Base-by-base conservation (phyloP, 2,888 invertebrate species). In the Leucoma salicis region DNA sequence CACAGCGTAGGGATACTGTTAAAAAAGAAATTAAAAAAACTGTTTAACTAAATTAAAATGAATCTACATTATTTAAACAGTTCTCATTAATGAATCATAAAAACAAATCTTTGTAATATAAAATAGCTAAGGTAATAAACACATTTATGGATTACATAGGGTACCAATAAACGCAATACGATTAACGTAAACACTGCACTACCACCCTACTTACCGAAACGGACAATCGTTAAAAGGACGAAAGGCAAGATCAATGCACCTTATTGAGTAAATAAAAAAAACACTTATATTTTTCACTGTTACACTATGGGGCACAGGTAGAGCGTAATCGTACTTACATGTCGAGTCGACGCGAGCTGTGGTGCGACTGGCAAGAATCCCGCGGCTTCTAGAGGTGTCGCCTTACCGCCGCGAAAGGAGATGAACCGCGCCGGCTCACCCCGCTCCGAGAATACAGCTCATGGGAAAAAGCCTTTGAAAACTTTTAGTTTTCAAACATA, bases 301-400 rank as follows among this genome's bases (percentile, higher is more conserved):
- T 58, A 70, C 83, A 84, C 82, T 78, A 69, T 60, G 60, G 57
- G 67, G 57, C 82, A 81, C 82, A 77, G 72, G 34, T 66, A 69
- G 71, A 73, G 70, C 65, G 68, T 54, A 32, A 47, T 66, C 71
- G 67, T 89, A 89, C 89, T 89, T 89, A 89, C 89, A 88, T 89
- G 85, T 88, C 85, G 89, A 89, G 88, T 88, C 89, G 89, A 84
- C 88, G 89, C 86, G 82, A 71, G 87, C 89, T 88, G 86, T 87
- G 87, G 82, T 85, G 88, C 88, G 88, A 89, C 88, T 89, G 88
- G 82, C 82, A 74, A 51, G 62, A 64, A 61, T 53, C 71, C 72
- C 74, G 66, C 66, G 70, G 70, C 73, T 60, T 70, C 68, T 58
- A 53, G 42, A 72, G 85, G 88, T 88, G 86, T 90, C 90, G 86